Conservation (phyloP, 2,888 invertebrate species). For the Apodemia duryi region DNA sequence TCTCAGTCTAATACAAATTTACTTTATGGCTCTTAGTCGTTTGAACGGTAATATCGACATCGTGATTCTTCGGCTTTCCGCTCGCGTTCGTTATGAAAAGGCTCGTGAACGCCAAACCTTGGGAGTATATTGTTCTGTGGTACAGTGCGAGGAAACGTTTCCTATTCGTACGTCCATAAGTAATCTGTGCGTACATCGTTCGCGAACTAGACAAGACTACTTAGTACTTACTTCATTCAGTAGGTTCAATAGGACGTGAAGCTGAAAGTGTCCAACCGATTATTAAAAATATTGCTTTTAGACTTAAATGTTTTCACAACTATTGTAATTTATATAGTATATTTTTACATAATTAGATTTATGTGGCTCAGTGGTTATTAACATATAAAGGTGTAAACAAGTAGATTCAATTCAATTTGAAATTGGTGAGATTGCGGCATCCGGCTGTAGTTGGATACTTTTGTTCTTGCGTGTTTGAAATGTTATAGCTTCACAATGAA, state of each 20-base stretch:
- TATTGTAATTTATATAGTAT: conserved; percentile 10
- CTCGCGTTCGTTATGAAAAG: no score
- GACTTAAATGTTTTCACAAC: background rate
- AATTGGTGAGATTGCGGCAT: conserved; percentile 36
- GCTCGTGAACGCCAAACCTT: no score
- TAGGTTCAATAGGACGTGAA: background rate
- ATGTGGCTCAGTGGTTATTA: background rate
- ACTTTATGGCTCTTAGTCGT: no score
- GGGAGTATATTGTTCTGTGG: no score
- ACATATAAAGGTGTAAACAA: conserved; percentile 13
- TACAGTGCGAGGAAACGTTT: no score
- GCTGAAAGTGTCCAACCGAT: conserved; percentile 16
- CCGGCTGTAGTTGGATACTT: conserved; percentile 39
- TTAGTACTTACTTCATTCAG: conserved; percentile 2
- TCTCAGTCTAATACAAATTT: no score
- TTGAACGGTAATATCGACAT: no score
- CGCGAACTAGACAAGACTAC: background rate
- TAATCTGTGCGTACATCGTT: no score
- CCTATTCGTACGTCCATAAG: no score
- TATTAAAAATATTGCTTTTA: conserved; percentile 4
- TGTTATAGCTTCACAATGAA: conserved; percentile 44
- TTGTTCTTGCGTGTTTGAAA: conserved; percentile 41
- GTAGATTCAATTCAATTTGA: conserved; percentile 14
- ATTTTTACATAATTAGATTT: conserved; percentile 9
- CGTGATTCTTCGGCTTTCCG: no score